Base-by-base conservation (phyloP, 1,140 invertebrate species). In the Ctenoplectra terminalis region DNA sequence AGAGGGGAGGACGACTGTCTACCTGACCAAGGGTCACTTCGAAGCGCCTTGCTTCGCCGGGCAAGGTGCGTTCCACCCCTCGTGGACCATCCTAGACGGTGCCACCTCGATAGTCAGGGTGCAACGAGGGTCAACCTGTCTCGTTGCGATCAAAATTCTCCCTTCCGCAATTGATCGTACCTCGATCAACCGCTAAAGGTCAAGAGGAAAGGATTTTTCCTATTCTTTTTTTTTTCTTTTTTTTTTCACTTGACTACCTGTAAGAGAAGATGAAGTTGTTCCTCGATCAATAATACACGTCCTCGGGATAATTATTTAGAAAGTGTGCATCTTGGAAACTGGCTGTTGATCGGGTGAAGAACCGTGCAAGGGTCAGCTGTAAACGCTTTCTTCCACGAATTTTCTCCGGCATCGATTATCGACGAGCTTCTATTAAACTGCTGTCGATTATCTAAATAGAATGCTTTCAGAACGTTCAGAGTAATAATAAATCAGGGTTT, bases 21-120 rank as follows among this genome's bases (percentile, higher is more conserved):
- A 93, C 92, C 92, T 93, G 92, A 93, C 92, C 92, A 93, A 87
- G 92, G 92, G 92, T 93, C 92, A 87, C 85, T 87, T 20, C 61
- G 63, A 26, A 37, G 66, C 82, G 60, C 73, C 77, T 87, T 43
- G 73, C 60, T 78, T 67, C 82, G 85, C 48, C 73, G 58, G 64
- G 72, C 76, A 91, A 91, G 89, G 89, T 91, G 88, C 66, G 81
- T 75, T 63, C 20, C 34, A 60, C 37, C 85, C 83, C 78, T 79
- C 58, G 8, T 78, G 87, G 69, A 77, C 72, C 56, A 77, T 82
- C 75, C 60, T 64, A 54, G 66, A 71, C 61, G 54, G 71, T 64
- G 60, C 60, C 63, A 80, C 20, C 70, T 15, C n/a, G 67, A 63
- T 87, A 78, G 85, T 15, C 58, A 43, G 76, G 26, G 52, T 34